Evolutionary conservation across 2,113 vertebrate species (phyloP).

Genomic region (Seriola dumerili): DNA sequence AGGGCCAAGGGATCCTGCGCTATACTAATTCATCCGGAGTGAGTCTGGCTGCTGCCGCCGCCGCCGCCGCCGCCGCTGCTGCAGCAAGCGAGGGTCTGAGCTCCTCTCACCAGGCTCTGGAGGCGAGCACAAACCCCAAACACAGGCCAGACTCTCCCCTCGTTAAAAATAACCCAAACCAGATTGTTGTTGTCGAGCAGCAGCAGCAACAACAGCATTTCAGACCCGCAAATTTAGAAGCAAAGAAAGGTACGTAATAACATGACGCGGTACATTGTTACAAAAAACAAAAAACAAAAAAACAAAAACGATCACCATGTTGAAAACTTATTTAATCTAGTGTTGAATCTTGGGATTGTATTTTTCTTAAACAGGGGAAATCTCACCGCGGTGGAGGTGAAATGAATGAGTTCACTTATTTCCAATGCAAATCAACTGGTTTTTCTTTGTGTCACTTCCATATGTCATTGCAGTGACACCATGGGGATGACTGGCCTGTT

Average conservation of each 20-base stretch:
- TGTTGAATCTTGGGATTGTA: constrained; percentile 49
- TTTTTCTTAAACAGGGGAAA: constrained; percentile 36
- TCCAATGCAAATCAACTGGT: constrained; percentile 54
- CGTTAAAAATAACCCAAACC: constrained; percentile 89
- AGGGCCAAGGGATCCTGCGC: constrained; percentile 95
- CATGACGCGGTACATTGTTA: not conserved
- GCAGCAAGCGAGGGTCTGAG: constrained; percentile 87
- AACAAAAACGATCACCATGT: not conserved
- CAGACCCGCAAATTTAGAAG: constrained; percentile 90
- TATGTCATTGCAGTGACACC: constrained; percentile 21
- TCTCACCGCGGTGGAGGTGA: constrained; percentile 10
- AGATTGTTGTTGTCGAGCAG: constrained; percentile 81
- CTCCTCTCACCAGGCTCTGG: constrained; percentile 83
- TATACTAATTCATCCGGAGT: constrained; percentile 89
- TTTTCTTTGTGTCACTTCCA: constrained; percentile 37
- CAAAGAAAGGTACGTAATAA: constrained; percentile 96
- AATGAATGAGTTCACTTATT: constrained; percentile 46
- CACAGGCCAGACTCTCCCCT: constrained; percentile 89
- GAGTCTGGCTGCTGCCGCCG: constrained; percentile 83
- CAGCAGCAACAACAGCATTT: constrained; percentile 78
- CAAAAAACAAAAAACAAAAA: not conserved
- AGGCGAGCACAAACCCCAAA: constrained; percentile 86
- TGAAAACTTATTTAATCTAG: constrained; percentile 42
- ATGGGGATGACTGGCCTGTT: not conserved
- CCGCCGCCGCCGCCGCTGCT: constrained; percentile 73